Percentiles rank a stretch among this genome's conserved stretches.
phyloP scores from a whole-genome alignment of 2,888 invertebrate genomes.

The Diaphora mendica region DNA sequence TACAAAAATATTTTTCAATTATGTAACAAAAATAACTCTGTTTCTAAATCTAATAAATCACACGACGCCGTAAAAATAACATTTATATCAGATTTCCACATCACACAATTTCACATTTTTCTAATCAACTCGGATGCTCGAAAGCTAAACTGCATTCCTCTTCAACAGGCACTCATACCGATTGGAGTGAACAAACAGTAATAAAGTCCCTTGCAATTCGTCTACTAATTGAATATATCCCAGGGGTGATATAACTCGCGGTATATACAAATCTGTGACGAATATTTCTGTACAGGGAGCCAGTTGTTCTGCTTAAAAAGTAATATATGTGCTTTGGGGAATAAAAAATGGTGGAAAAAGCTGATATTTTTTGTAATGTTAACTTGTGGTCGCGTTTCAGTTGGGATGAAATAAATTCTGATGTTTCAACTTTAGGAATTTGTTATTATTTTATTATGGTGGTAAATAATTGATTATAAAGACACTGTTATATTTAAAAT shows the following conservation, averaged over 20 bases:
- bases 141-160: slow-evolving; percentile 26
- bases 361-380: slow-evolving; percentile 38
- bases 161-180: slow-evolving; percentile 48
- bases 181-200: slow-evolving; percentile 48
- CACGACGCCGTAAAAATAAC: slow-evolving; percentile 1
- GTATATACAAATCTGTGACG: slow-evolving; percentile 57
- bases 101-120: slow-evolving; percentile 27
- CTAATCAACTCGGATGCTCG: slow-evolving; percentile 33
- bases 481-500: no score
- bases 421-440: slow-evolving; percentile 1
- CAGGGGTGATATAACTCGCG: slow-evolving; percentile 64
- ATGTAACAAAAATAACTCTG: no score
- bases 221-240: slow-evolving; percentile 68
- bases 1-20: no score
- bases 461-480: no score
- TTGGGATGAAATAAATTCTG: slow-evolving; percentile 26
- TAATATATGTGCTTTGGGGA: slow-evolving; percentile 65
- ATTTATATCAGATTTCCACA: slow-evolving; percentile 15
- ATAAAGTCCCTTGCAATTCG: slow-evolving; percentile 40
- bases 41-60: neutral
- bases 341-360: slow-evolving; percentile 45
- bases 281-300: slow-evolving; percentile 61
- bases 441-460: no score
- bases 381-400: neutral
- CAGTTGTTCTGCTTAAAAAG: slow-evolving; percentile 70